Conservation (phyloP, 2,888 invertebrate genomes). For the Fragum whitleyi region DNA sequence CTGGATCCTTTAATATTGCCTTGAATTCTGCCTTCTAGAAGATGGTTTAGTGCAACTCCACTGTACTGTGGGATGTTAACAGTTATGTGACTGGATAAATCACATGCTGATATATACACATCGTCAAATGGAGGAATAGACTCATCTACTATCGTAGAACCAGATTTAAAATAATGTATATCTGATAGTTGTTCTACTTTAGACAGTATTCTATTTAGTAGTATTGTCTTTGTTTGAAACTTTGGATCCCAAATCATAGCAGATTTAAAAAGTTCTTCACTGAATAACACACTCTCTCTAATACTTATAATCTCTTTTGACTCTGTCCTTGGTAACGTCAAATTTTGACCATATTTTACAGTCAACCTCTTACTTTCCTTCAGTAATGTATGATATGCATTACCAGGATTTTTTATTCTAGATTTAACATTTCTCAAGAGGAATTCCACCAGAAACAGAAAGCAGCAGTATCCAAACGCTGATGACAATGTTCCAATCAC, state of each 20-base stretch:
- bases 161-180: not conserved
- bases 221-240: not conserved
- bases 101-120: not conserved
- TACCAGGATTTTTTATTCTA: slow-evolving; percentile 35
- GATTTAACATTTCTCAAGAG: slow-evolving; percentile 52
- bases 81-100: not conserved
- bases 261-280: not conserved
- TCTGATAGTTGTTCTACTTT: not conserved
- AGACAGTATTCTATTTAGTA: not conserved
- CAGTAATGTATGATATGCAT: slow-evolving; percentile 45
- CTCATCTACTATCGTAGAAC: not conserved
- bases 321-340: not conserved
- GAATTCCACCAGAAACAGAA: slow-evolving; percentile 41
- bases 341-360: not conserved
- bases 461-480: slow-evolving; percentile 6
- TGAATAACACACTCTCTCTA: not conserved
- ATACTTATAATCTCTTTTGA: not conserved
- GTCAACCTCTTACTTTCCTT: slow-evolving; percentile 23
- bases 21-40: not conserved
- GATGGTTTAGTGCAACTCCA: slow-evolving; percentile 7
- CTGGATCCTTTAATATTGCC: not conserved
- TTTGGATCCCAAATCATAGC: not conserved
- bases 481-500: slow-evolving; percentile 9
- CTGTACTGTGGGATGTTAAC: slow-evolving; percentile 9
- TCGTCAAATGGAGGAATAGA: not conserved